Percentiles rank a stretch among this genome's conserved stretches.
These are phyloP conservation scores for Chaetogeoica ovagalla DNA, from an alignment of 2,888 invertebrate genomes.

Conservation along the genomic window DNA sequence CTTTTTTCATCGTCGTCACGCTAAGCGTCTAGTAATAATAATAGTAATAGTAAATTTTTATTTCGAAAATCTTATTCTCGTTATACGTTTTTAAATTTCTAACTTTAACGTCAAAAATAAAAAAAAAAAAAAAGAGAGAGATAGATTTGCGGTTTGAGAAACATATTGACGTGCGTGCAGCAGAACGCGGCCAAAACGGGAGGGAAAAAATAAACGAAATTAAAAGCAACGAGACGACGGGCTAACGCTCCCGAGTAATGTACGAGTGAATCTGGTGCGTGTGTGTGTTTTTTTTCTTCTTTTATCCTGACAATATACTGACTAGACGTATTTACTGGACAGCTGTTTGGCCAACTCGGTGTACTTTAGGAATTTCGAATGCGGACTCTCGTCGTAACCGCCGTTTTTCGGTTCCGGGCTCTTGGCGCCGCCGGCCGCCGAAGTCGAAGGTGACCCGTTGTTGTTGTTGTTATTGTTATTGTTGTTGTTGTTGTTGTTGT, in stretches of 20 bases:
- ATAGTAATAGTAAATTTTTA: not conserved
- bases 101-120: no score
- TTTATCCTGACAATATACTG: slow-evolving; percentile 16
- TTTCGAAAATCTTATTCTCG: no score
- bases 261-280: no score
- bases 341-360: slow-evolving; percentile 97
- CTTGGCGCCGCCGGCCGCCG: slow-evolving; percentile 55
- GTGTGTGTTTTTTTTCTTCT: not conserved
- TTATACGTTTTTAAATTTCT: no score
- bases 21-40: slow-evolving; percentile 4
- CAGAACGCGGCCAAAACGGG: no score
- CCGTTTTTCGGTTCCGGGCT: slow-evolving; percentile 54
- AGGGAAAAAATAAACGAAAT: no score
- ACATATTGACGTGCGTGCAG: no score
- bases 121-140: no score
- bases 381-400: slow-evolving; percentile 83
- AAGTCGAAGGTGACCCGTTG: slow-evolving; percentile 56
- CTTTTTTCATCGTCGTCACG: not conserved
- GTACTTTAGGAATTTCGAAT: slow-evolving; percentile 97
- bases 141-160: no score
- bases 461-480: slow-evolving; percentile 52
- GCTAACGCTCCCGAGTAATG: no score
- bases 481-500: slow-evolving; percentile 57
- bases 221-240: no score
- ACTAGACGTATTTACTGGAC: slow-evolving; percentile 89